These are phyloP conservation scores for Luehdorfia chinensis DNA, from an alignment of 1,140 invertebrate species.

Conservation along the genomic window DNA sequence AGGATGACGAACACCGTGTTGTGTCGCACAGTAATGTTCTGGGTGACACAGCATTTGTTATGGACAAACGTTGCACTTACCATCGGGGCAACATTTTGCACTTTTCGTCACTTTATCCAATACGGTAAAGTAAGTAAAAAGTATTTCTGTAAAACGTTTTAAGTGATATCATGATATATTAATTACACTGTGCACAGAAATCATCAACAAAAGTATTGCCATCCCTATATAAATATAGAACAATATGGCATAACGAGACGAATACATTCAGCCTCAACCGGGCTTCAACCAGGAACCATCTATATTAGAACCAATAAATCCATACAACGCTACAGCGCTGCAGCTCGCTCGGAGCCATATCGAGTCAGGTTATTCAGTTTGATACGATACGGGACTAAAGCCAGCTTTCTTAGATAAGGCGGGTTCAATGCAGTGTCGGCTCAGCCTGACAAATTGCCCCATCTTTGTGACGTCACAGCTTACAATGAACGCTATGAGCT, in stretches of 20 bases:
- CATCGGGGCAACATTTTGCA: too few relatives aligned
- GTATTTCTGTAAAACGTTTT: too few relatives aligned
- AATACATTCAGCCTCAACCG: background rate
- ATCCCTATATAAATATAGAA: too few relatives aligned
- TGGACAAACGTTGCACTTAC: too few relatives aligned
- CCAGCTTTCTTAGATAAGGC: conserved; percentile 61
- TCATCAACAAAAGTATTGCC: too few relatives aligned
- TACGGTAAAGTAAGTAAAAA: too few relatives aligned
- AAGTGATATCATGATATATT: too few relatives aligned
- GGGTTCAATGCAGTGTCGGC: conserved; percentile 39
- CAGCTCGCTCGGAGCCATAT: conserved; percentile 32
- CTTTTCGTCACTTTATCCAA: too few relatives aligned
- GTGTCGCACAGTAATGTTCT: too few relatives aligned
- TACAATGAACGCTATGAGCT: conserved; percentile 17
- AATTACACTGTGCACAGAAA: too few relatives aligned
- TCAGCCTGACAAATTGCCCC: conserved; percentile 60
- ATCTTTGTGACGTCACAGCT: conserved; percentile 32
- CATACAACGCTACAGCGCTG: conserved; percentile 19
- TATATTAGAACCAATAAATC: conserved; percentile 36
- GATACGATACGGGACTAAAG: conserved; percentile 55
- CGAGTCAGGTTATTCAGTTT: conserved; percentile 46
- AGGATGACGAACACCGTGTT: too few relatives aligned
- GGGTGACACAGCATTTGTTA: too few relatives aligned
- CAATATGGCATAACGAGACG: background rate
- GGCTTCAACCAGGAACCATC: conserved; percentile 8